Evolutionary conservation across 1,140 invertebrate species (phyloP).

Genomic region (Scylla paramamosain): DNA sequence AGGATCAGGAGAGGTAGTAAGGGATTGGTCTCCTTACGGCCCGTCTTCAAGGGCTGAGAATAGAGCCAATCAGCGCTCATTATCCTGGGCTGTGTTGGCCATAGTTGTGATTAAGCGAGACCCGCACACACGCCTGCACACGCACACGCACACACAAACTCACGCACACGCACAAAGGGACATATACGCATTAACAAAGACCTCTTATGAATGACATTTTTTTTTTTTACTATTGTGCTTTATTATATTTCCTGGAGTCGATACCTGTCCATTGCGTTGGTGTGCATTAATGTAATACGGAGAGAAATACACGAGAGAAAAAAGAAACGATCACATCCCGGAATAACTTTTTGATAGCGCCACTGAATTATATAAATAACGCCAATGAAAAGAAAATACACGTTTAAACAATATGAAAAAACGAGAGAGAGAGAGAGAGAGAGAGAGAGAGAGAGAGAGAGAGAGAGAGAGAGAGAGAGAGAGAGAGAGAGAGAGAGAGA

Average conservation of each 20-base stretch:
- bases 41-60: slow-evolving; percentile 51
- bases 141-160: background rate
- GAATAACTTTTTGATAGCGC: background rate
- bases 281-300: too few species aligned
- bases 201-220: too few species aligned
- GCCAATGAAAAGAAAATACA: background rate
- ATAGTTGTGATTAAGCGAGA: slow-evolving; percentile 51
- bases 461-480: slow-evolving; percentile 10
- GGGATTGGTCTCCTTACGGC: slow-evolving; percentile 31
- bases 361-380: background rate
- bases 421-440: background rate
- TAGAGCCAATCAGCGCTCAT: slow-evolving; percentile 61
- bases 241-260: too few species aligned
- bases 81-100: slow-evolving; percentile 48
- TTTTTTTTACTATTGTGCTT: too few species aligned
- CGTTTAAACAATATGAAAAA: background rate
- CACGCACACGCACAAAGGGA: background rate
- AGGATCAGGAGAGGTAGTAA: background rate
- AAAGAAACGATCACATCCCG: background rate
- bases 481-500: background rate
- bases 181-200: too few species aligned
- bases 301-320: background rate
- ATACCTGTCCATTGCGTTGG: too few species aligned
- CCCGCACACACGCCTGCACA: background rate
- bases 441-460: slow-evolving; percentile 20